A percentile compares a stretch with the other conserved stretches of the same genome.
Conservation (phyloP, 2,888 invertebrate species). For the Spialia ferax region DNA sequence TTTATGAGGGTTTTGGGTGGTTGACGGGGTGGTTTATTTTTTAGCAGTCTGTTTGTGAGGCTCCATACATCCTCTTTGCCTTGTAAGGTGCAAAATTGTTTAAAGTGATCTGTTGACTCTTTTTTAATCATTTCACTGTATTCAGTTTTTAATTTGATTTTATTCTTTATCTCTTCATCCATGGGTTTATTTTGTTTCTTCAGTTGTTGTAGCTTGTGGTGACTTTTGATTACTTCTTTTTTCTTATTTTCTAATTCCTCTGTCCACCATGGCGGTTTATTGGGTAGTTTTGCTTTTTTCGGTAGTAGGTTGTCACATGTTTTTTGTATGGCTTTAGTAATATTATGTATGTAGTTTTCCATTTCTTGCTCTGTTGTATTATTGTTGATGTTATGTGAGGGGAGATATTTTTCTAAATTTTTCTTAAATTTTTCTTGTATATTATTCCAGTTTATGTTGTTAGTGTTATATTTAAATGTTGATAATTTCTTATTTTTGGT, state of each 20-base stretch:
- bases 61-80: slow-evolving; percentile 47
- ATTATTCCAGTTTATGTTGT: not conserved
- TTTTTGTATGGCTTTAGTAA: not conserved
- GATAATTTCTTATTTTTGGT: not conserved
- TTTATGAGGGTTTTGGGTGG: slow-evolving; percentile 44
- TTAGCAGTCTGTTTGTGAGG: slow-evolving; percentile 45
- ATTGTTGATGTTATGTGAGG: not conserved
- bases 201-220: slow-evolving; percentile 28
- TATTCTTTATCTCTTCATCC: not conserved
- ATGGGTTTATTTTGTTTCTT: slow-evolving; percentile 18
- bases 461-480: not conserved
- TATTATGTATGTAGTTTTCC: not conserved
- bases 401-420: not conserved
- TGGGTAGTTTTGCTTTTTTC: not conserved
- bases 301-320: slow-evolving; percentile 5
- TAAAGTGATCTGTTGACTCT: slow-evolving; percentile 41
- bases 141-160: not conserved
- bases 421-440: not conserved
- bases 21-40: slow-evolving; percentile 22
- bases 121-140: slow-evolving; percentile 33
- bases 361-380: not conserved
- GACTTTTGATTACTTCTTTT: slow-evolving; percentile 21
- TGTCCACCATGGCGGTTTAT: slow-evolving; percentile 38
- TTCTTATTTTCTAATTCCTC: slow-evolving; percentile 33
- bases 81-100: slow-evolving; percentile 47